Conservation (phyloP, 2,113 vertebrate genomes). For the Nanger granti region DNA sequence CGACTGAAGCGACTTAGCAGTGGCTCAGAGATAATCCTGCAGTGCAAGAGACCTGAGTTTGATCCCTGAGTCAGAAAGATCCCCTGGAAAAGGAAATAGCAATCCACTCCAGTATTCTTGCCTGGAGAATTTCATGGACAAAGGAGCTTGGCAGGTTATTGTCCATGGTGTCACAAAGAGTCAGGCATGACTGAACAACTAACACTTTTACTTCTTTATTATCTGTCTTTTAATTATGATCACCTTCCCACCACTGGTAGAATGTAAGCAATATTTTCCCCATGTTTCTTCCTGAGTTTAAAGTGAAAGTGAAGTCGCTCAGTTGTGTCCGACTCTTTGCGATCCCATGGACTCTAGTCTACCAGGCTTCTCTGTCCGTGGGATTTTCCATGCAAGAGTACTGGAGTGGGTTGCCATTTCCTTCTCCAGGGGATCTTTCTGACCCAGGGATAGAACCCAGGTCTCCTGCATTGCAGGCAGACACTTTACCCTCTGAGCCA, state of each 20-base stretch:
- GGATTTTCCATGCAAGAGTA: too few species aligned
- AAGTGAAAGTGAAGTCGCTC: too few species aligned
- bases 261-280: neutral
- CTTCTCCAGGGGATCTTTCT: too few species aligned
- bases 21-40: neutral
- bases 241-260: neutral
- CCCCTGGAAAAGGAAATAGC: neutral
- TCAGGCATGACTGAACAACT: neutral
- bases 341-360: too few species aligned
- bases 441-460: too few species aligned
- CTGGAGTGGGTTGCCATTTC: too few species aligned
- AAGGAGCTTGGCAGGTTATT: neutral
- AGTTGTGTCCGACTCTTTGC: too few species aligned
- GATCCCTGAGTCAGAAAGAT: neutral
- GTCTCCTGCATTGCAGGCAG: too few species aligned
- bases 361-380: too few species aligned
- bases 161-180: neutral
- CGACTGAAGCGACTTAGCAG: rapidly evolving
- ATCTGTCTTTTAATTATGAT: neutral
- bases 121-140: neutral
- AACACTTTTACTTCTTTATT: neutral
- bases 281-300: neutral
- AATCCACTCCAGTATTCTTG: neutral
- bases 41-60: neutral
- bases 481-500: too few species aligned